A percentile compares a stretch with the other conserved stretches of the same genome.
phyloP scores from a whole-genome alignment of 2,113 vertebrate genomes.

The Sebastes fasciatus region DNA sequence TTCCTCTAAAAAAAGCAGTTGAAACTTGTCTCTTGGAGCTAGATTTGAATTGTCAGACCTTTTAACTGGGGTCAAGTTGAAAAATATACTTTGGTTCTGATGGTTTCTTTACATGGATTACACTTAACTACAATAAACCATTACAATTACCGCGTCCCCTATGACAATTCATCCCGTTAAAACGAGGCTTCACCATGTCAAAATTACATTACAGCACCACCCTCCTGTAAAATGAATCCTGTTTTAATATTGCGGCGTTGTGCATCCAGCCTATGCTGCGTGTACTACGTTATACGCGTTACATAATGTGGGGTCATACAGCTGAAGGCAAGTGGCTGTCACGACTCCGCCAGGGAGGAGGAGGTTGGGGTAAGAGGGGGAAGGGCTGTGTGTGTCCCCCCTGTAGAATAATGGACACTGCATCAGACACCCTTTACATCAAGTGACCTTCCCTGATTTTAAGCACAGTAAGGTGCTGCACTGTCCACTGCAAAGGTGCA shows the following conservation, averaged over 20 bases:
- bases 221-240: conserved; percentile 18
- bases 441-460: conserved; percentile 28
- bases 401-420: background rate
- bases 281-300: conserved; percentile 46
- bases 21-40: background rate
- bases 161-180: background rate
- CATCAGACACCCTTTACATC: background rate
- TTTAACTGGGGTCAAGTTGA: background rate
- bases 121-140: background rate
- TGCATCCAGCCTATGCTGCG: conserved; percentile 19
- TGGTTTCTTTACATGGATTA: background rate
- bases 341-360: conserved; percentile 60
- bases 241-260: conserved; percentile 17
- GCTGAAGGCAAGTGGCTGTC: conserved; percentile 66
- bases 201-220: background rate
- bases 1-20: background rate
- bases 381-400: background rate
- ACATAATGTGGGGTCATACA: conserved; percentile 67
- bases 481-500: background rate
- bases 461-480: background rate
- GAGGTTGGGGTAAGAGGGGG: conserved; percentile 24
- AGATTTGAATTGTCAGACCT: background rate
- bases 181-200: background rate
- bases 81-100: background rate
- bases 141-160: too few species aligned